Conservation (phyloP, 2,888 invertebrate species). For the Augochlorella aurata region DNA sequence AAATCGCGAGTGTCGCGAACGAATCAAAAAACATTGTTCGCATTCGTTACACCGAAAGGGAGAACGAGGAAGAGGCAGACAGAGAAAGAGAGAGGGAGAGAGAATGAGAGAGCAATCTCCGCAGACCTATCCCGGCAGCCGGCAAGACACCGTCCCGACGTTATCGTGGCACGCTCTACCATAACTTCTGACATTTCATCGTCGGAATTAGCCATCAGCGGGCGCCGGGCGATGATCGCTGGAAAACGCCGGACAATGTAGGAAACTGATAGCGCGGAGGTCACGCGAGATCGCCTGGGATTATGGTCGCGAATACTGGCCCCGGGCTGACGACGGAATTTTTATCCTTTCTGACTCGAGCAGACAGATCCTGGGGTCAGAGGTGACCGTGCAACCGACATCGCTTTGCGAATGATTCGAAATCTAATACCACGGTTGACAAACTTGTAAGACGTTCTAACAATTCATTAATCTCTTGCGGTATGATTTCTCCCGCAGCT, state of each 20-base stretch:
- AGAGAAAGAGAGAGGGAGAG: not conserved
- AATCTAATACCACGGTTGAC: not conserved
- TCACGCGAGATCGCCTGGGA: slow-evolving; percentile 34
- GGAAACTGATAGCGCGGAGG: slow-evolving; percentile 32
- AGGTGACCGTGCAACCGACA: not conserved
- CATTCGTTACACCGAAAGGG: not conserved
- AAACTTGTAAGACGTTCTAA: too few relatives aligned
- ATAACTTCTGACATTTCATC: slow-evolving; percentile 27
- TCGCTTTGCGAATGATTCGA: not conserved
- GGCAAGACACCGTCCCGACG: not conserved
- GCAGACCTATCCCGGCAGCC: not conserved
- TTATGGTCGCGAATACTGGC: slow-evolving; percentile 31
- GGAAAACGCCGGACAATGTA: slow-evolving; percentile 7
- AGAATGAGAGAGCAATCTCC: not conserved
- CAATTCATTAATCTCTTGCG: too few relatives aligned
- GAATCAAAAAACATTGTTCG: not conserved
- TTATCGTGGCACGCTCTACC: slow-evolving; percentile 8
- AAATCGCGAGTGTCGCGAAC: not conserved
- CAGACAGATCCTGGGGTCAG: not conserved
- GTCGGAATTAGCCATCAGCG: slow-evolving; percentile 15
- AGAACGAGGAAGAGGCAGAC: not conserved
- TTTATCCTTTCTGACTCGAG: slow-evolving; percentile 44
- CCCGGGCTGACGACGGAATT: slow-evolving; percentile 38
- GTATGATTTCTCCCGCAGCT: too few relatives aligned
- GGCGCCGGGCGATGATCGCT: not conserved